Evolutionary conservation across 1,140 invertebrate species (phyloP).

Genomic region (Pachyrhynchus sulphureomaculatus): DNA sequence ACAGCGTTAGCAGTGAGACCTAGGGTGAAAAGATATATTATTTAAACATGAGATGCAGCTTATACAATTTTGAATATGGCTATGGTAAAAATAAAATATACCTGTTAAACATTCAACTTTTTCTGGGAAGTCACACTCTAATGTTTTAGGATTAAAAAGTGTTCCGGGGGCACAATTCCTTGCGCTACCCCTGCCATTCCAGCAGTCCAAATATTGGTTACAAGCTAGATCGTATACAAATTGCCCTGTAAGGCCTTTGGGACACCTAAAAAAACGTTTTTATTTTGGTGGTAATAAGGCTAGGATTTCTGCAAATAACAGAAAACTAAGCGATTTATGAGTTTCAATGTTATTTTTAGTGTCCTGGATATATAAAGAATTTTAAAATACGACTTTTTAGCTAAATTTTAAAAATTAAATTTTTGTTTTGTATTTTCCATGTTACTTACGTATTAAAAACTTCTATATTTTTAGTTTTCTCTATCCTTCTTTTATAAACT

Average conservation of each 20-base stretch:
- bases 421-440: too few relatives aligned
- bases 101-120: conserved; percentile 62
- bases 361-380: too few relatives aligned
- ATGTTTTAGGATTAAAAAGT: conserved; percentile 62
- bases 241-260: conserved; percentile 57
- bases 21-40: neutral
- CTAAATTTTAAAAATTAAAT: neutral
- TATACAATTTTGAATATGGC: neutral
- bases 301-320: too few relatives aligned
- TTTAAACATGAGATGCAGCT: neutral
- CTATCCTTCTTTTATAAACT: conserved; percentile 23
- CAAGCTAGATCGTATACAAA: conserved; percentile 65
- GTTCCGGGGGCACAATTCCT: conserved; percentile 68
- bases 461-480: conserved; percentile 13
- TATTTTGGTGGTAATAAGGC: too few relatives aligned
- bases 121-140: conserved; percentile 64
- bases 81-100: neutral
- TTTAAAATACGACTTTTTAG: neutral
- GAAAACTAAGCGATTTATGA: too few relatives aligned
- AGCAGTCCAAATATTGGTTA: conserved; percentile 69
- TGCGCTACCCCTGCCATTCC: conserved; percentile 59
- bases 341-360: too few relatives aligned
- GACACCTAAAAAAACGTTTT: conserved; percentile 50
- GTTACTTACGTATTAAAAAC: conserved; percentile 26
- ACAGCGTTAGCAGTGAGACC: conserved; percentile 1